Base-by-base conservation (phyloP, 2,113 vertebrate species). In the Gadus macrocephalus region DNA sequence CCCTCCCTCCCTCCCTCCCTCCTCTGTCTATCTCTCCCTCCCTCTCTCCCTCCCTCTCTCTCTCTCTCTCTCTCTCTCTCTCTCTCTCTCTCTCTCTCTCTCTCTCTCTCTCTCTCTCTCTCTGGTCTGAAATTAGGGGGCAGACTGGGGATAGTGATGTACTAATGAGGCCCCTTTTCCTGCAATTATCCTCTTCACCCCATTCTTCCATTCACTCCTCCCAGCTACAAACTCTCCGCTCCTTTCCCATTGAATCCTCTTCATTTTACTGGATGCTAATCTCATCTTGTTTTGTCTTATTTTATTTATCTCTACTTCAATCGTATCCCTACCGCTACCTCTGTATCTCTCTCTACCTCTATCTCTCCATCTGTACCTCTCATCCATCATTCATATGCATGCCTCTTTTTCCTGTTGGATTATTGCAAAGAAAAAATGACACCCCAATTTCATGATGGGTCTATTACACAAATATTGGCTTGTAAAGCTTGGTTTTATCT, bases 131-230 rank as follows among this genome's bases (percentile, higher is more conserved):
- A 87, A 86, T 86, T 86, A 70, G 64, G 77, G 85, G 80, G 77
- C 85, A 83, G 86, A 81, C 82, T 75, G 76, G 82, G 78, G 76
- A 82, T 78, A 81, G 77, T 84, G 86, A 87, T 69, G 66, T 77
- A 81, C 75, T 87, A 87, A 88, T 88, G 83, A 86, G 78, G 61
- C 60, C 38, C 75, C 76, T 71, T 86, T 87, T 88, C 84, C 84
- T 88, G 85, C 82, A 86, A 87, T 87, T 87, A 86, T 70, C 68
- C 73, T 73, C 55, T 72, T 77, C 70, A 78, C 65, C 70, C 59
- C 75, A 68, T 49, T 78, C 73, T 69, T 71, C 73, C 63, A 53
- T 64, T 74, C 69, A 78, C 67, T 73, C 58, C 31, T 66, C 64
- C 63, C 76, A 7, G 25, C 19, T 14, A 14, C 42, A 49, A 49